Evolutionary conservation across 2,888 invertebrate species (phyloP).

Genomic region (Pseudococcus jackbeardsleyi): DNA sequence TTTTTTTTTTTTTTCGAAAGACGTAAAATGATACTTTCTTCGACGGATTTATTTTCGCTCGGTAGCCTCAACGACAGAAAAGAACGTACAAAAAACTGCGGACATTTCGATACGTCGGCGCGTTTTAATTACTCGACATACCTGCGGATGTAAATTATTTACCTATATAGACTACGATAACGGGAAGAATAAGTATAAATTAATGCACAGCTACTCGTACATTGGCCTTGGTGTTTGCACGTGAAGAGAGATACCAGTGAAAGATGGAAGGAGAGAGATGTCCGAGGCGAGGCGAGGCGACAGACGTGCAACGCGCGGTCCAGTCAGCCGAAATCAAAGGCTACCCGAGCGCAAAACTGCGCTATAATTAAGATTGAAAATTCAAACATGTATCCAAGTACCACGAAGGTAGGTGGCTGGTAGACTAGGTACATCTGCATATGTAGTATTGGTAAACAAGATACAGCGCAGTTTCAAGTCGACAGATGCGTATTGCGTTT

Average conservation of each 20-base stretch:
- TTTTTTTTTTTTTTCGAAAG: background rate
- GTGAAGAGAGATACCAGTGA: background rate
- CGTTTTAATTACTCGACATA: background rate
- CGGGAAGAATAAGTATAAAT: background rate
- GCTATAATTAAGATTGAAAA: background rate
- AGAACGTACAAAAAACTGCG: background rate
- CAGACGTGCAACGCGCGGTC: no score
- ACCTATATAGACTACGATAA: background rate
- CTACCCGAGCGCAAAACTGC: background rate
- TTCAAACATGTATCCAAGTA: background rate
- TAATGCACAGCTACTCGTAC: background rate
- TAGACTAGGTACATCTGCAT: background rate
- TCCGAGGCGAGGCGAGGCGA: no score
- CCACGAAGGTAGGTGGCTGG: background rate
- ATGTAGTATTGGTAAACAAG: background rate
- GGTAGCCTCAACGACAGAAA: background rate
- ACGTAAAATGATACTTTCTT: background rate
- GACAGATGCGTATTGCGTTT: background rate
- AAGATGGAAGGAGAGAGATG: background rate
- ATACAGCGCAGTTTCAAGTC: background rate
- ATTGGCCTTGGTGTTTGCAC: background rate
- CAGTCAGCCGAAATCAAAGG: background rate
- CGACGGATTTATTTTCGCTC: background rate
- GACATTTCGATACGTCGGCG: background rate
- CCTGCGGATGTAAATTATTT: background rate